These are phyloP conservation scores for Pseudonaja textilis DNA, from an alignment of 2,113 vertebrate species.

Conservation along the genomic window DNA sequence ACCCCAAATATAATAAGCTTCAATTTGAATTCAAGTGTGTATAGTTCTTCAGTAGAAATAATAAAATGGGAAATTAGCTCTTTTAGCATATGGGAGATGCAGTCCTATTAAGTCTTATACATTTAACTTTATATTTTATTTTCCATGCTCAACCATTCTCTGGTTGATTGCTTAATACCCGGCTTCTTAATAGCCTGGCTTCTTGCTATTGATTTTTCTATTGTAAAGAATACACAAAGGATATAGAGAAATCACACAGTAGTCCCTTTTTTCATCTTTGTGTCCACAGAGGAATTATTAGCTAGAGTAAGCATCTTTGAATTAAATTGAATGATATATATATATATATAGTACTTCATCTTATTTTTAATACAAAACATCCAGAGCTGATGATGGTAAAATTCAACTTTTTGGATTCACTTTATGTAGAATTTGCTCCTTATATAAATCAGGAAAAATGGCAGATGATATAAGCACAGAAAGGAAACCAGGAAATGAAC, in stretches of 20 bases:
- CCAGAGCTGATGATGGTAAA: background rate
- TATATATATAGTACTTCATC: background rate
- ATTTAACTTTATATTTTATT: background rate
- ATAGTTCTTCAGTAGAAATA: background rate
- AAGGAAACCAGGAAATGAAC: background rate
- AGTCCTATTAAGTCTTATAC: background rate
- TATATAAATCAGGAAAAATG: background rate
- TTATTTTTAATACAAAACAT: slow-evolving; percentile 5
- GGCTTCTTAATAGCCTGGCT: background rate
- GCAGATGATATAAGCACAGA: background rate
- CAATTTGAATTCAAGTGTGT: background rate
- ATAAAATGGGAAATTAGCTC: background rate
- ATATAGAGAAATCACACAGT: background rate
- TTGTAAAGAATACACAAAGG: background rate
- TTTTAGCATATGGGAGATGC: background rate
- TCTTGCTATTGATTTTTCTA: slow-evolving; percentile 17
- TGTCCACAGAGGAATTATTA: background rate
- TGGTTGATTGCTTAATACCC: slow-evolving; percentile 8
- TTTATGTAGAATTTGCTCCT: slow-evolving; percentile 1
- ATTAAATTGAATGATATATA: background rate
- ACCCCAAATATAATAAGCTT: background rate
- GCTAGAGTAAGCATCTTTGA: background rate
- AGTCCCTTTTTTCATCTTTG: slow-evolving; percentile 10
- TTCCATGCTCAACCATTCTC: background rate
- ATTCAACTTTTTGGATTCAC: background rate